A percentile compares a stretch with the other conserved stretches of the same genome.
Evolutionary conservation across 2,888 invertebrate genomes (phyloP).

Genomic region (Microdon myrmicae): DNA sequence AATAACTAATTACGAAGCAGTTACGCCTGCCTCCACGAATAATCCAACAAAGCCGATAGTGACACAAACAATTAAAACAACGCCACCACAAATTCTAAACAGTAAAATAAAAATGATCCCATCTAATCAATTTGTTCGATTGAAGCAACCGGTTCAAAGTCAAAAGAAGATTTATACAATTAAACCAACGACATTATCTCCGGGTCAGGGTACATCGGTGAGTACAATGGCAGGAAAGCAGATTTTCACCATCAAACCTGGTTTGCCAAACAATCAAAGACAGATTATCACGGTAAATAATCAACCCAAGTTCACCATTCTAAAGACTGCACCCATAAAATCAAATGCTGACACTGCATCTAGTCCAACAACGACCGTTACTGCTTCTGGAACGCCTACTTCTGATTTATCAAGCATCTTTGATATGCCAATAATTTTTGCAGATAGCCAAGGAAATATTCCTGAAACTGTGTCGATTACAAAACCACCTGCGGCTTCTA

Average conservation of each 20-base stretch:
- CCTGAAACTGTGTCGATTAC: slow-evolving; percentile 52
- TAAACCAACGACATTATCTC: slow-evolving; percentile 56
- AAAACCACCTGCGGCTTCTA: slow-evolving; percentile 17
- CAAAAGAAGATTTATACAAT: slow-evolving; percentile 65
- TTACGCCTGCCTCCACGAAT: too few species aligned
- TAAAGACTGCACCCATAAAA: slow-evolving; percentile 60
- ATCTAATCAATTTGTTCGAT: slow-evolving; percentile 64
- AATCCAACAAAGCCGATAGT: slow-evolving; percentile 55
- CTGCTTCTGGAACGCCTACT: slow-evolving; percentile 53
- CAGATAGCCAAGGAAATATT: slow-evolving; percentile 69
- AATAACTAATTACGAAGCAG: slow-evolving; percentile 57
- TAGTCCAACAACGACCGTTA: slow-evolving; percentile 44
- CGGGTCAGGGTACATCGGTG: slow-evolving; percentile 13
- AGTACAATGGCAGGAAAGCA: slow-evolving; percentile 54
- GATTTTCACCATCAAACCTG: slow-evolving; percentile 62
- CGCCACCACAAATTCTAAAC: slow-evolving; percentile 33
- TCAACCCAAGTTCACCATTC: slow-evolving; percentile 63
- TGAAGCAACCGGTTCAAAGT: slow-evolving; percentile 59
- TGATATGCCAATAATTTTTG: slow-evolving; percentile 75
- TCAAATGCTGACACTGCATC: slow-evolving; percentile 22
- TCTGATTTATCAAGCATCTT: slow-evolving; percentile 71
- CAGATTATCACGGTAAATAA: slow-evolving; percentile 58
- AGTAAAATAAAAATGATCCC: slow-evolving; percentile 66
- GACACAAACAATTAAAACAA: slow-evolving; percentile 42
- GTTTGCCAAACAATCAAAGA: slow-evolving; percentile 55